Percentiles rank a stretch among this genome's conserved stretches.
These are phyloP conservation scores for Pristiophorus japonicus DNA, from an alignment of 2,113 vertebrate species.

Conservation along the genomic window DNA sequence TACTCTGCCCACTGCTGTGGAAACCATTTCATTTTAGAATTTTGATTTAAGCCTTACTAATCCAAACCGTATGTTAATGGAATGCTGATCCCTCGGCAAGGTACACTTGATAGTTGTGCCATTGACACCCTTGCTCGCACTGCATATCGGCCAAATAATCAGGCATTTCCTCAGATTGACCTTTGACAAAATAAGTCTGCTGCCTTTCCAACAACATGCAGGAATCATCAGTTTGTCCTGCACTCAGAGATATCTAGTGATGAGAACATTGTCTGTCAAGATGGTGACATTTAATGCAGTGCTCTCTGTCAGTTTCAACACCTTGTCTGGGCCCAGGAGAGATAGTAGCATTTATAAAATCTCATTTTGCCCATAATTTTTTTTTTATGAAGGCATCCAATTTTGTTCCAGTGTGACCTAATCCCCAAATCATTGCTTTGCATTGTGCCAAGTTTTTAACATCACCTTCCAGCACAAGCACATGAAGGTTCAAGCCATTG, in stretches of 20 bases:
- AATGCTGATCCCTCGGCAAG: background rate
- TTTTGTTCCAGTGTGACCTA: background rate
- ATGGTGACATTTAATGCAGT: constrained; percentile 1
- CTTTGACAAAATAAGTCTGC: background rate
- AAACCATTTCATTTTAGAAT: background rate
- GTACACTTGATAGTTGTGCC: background rate
- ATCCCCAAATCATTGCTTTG: background rate
- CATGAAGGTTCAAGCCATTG: too few species aligned
- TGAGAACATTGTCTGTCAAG: background rate
- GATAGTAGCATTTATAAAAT: background rate
- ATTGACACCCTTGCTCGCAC: background rate
- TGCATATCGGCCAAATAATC: background rate
- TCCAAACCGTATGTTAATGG: background rate
- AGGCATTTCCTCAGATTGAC: background rate
- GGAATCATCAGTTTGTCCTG: background rate
- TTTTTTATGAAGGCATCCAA: background rate
- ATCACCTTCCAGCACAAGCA: background rate
- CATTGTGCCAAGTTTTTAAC: background rate
- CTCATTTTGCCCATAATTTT: background rate
- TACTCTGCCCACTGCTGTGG: background rate
- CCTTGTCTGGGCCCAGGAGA: background rate
- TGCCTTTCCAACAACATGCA: background rate
- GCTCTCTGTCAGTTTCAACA: background rate
- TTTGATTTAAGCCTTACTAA: background rate
- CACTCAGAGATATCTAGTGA: background rate